Evolutionary conservation across 2,113 vertebrate species (phyloP).

Genomic region (Clarias macrocephalus): DNA sequence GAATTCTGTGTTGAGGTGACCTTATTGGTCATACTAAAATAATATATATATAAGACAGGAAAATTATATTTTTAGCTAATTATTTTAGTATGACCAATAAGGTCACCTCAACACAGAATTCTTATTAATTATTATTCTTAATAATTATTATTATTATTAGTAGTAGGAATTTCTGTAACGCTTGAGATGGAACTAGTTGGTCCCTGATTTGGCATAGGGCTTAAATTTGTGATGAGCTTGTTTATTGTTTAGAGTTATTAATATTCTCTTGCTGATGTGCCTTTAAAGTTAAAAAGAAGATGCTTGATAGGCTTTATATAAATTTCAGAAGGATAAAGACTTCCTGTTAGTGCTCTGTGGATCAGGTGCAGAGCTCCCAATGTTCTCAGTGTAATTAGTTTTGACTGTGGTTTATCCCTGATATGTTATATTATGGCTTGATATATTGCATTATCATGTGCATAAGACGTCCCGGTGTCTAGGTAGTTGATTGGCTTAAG

Average conservation of each 20-base stretch:
- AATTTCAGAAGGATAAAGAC: constrained; percentile 31
- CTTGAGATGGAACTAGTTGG: not conserved
- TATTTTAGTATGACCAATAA: too few species aligned
- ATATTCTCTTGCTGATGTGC: not conserved
- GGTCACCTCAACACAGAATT: too few species aligned
- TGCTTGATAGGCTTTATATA: not conserved
- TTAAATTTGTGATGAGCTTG: not conserved
- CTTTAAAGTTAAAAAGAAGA: not conserved
- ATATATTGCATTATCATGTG: not conserved
- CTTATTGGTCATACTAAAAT: not conserved
- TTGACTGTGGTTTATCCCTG: constrained; percentile 3
- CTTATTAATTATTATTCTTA: too few species aligned
- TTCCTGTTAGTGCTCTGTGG: not conserved
- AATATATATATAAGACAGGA: too few species aligned
- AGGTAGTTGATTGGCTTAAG: constrained; percentile 20
- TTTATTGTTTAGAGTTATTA: not conserved
- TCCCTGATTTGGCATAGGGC: not conserved
- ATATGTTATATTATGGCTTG: not conserved
- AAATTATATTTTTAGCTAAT: too few species aligned
- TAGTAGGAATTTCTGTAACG: too few species aligned
- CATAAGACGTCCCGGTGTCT: not conserved
- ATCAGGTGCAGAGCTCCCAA: not conserved
- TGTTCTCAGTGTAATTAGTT: not conserved
- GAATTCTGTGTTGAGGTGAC: not conserved
- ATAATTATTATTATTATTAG: too few species aligned